A percentile compares a stretch with the other conserved stretches of the same genome.
phyloP scores from a whole-genome alignment of 2,797 vertebrate genomes.

The Sparus aurata region DNA sequence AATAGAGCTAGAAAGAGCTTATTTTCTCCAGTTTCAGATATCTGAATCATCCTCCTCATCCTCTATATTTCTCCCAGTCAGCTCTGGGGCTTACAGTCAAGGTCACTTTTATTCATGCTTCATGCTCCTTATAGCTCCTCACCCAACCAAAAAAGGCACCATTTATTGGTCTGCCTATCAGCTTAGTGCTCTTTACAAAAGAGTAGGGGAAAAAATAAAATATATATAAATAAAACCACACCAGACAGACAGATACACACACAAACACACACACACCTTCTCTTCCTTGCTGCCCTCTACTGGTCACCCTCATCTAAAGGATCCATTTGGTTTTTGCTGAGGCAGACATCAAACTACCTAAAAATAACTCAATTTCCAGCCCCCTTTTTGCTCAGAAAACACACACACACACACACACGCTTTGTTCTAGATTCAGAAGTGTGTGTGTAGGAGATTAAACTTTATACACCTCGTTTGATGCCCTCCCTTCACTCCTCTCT shows the following conservation, averaged over 20 bases:
- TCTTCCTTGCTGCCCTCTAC: slow-evolving; percentile 64
- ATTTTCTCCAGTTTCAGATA: slow-evolving; percentile 4
- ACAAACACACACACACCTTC: background rate
- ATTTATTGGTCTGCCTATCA: background rate
- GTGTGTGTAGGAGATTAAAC: slow-evolving; percentile 33
- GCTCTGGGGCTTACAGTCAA: slow-evolving; percentile 26
- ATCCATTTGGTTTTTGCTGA: slow-evolving; percentile 39
- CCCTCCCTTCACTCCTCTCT: slow-evolving; percentile 12
- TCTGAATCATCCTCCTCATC: background rate
- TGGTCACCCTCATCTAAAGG: slow-evolving; percentile 36
- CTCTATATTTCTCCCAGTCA: slow-evolving; percentile 3
- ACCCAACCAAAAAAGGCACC: background rate
- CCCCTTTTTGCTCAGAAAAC: background rate
- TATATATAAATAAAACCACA: too few relatives aligned
- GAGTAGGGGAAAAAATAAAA: too few relatives aligned
- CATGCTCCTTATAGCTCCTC: slow-evolving; percentile 12
- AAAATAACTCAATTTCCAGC: slow-evolving; percentile 35
- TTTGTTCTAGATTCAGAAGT: slow-evolving; percentile 12
- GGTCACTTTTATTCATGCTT: slow-evolving; percentile 21
- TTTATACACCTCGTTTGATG: slow-evolving; percentile 26
- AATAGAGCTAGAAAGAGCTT: background rate
- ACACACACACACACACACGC: slow-evolving; percentile 27
- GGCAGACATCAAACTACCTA: slow-evolving; percentile 35
- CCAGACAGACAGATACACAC: background rate
- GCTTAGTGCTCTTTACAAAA: slow-evolving; percentile 8